Evolutionary conservation across 1,140 invertebrate species (phyloP), one percentile per base, ranked within the genome.

Genomic region (Andrena cerasifolii): DNA sequence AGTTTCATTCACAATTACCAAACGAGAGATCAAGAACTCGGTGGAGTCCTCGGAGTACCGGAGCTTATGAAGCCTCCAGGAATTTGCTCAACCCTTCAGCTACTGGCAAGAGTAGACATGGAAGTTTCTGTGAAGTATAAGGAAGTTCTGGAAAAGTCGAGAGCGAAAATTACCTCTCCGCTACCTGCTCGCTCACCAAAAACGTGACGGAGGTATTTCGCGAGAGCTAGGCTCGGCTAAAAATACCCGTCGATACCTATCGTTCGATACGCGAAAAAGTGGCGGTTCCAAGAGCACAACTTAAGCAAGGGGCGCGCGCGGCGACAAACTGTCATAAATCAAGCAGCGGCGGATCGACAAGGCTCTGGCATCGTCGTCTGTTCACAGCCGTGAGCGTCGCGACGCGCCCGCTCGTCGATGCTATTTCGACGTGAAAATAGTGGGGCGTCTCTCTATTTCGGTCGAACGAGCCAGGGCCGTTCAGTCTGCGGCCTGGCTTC

Each of bases 361-460:
- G 54, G 54, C 49, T 83, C 54, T 83, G 76, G 82, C 82, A 83
- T 51, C 59, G 61, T 72, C 67, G 21, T 40, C 40, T 56, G 53
- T 66, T 21, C 51, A 33, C 16, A 58, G 24, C 43, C 63, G 45
- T 54, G 59, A 79, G 65, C 86, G 78, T 85, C 80, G 86, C 83
- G 83, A 85, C 80, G 83, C 54, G 31, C n/a, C 1, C 16, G 61
- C 53, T 76, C 36, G 70, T 47, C 56, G 26, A 78, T 77, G 76
- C 80, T 87, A 87, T 84, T 86, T 84, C 63, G 62, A 83, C 26
- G 61, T 66, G 72, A 78, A 78, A 73, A 83, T 83, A 86, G 84
- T 83, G 85, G 84, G 84, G 88, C 84, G 82, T 88, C 77, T 81
- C 87, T 91, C 88, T 92, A 92, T 92, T 92, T 91, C 83, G 84